These are phyloP conservation scores for Laticauda colubrina DNA, from an alignment of 2,113 vertebrate genomes.

Conservation along the genomic window DNA sequence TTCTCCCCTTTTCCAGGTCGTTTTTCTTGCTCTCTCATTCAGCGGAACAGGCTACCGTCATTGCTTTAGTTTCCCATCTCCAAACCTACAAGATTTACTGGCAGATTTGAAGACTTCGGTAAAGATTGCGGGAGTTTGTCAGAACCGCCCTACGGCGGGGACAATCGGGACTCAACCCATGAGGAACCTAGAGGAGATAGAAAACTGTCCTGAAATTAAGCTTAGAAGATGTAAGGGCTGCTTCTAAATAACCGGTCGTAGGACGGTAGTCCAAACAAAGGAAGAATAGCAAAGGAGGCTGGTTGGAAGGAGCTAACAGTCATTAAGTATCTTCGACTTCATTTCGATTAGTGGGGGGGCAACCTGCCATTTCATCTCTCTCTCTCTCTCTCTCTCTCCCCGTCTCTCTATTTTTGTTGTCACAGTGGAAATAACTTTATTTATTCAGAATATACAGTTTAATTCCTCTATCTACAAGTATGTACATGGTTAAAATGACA, in stretches of 20 bases:
- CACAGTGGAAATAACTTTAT: slow-evolving; percentile 85
- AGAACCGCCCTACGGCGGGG: neutral
- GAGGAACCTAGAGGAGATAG: neutral
- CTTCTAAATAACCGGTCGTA: neutral
- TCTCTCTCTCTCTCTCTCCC: too few species aligned
- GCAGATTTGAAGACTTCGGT: neutral
- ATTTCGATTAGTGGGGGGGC: neutral
- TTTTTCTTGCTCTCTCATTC: neutral
- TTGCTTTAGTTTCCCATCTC: neutral
- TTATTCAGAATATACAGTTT: slow-evolving; percentile 89
- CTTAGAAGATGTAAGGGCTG: neutral
- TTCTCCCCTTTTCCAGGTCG: neutral
- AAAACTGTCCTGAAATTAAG: neutral
- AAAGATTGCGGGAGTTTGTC: neutral
- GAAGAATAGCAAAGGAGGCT: neutral
- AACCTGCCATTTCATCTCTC: slow-evolving; percentile 10
- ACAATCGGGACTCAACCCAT: neutral
- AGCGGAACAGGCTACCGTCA: neutral
- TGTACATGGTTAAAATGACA: slow-evolving; percentile 82
- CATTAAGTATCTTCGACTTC: neutral
- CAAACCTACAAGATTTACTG: neutral
- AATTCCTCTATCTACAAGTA: slow-evolving; percentile 87
- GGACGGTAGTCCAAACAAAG: neutral
- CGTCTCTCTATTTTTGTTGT: neutral
- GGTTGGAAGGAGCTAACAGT: neutral